Percentiles rank a stretch among this genome's conserved stretches.
Evolutionary conservation across 2,797 vertebrate genomes (phyloP).

Genomic region (Spheniscus humboldti): DNA sequence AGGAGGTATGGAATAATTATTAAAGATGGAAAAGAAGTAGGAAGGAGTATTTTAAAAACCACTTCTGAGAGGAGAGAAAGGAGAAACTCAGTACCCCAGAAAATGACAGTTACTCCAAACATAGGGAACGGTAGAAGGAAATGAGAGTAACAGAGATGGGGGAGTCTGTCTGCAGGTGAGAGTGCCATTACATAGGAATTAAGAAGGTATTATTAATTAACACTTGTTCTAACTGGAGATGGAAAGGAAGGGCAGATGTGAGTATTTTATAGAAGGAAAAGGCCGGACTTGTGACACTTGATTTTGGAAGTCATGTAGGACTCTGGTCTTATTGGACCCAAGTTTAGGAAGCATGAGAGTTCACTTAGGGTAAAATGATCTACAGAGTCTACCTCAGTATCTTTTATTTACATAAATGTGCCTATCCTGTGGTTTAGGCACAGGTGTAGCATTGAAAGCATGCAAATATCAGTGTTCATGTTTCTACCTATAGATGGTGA

Average conservation of each 20-base stretch:
- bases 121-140: not conserved
- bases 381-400: not conserved
- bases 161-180: not conserved
- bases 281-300: not conserved
- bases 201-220: not conserved
- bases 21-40: not conserved
- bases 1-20: not conserved
- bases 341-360: not conserved
- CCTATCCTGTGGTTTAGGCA: not conserved
- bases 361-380: not conserved
- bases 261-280: not conserved
- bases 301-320: not conserved
- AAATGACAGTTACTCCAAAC: not conserved
- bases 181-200: not conserved
- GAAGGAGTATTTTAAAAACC: not conserved
- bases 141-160: not conserved
- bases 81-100: not conserved
- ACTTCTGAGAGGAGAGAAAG: not conserved
- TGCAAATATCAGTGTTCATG: not conserved
- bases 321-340: not conserved
- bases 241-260: not conserved
- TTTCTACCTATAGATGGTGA: conserved; percentile 7
- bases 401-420: not conserved
- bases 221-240: not conserved
- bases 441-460: not conserved